Conservation (phyloP, 2,888 invertebrate species). For the Andrena praecox region DNA sequence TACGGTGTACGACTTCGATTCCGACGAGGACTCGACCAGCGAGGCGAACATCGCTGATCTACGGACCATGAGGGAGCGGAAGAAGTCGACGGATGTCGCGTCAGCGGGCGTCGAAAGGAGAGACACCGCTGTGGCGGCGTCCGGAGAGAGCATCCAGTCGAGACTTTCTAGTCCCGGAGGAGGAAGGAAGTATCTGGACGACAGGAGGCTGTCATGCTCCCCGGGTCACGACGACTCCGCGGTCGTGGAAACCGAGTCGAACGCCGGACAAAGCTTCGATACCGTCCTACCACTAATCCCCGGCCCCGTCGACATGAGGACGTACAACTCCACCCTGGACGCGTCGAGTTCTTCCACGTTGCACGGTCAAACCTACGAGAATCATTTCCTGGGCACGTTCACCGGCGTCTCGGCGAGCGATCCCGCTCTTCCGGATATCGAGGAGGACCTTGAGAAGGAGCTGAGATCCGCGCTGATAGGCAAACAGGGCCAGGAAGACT, state of each 20-base stretch:
- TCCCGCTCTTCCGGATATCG: slow-evolving; percentile 90
- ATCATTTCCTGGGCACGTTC: slow-evolving; percentile 89
- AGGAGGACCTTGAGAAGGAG: slow-evolving; percentile 92
- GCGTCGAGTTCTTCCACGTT: slow-evolving; percentile 86
- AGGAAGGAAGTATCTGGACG: slow-evolving; percentile 74
- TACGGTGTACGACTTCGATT: slow-evolving; percentile 94
- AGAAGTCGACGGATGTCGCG: slow-evolving; percentile 85
- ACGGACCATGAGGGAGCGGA: slow-evolving; percentile 91
- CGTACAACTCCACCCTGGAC: slow-evolving; percentile 90
- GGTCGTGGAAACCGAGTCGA: slow-evolving; percentile 70
- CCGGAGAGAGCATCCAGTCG: slow-evolving; percentile 66
- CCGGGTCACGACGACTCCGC: slow-evolving; percentile 68
- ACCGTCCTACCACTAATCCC: slow-evolving; percentile 92
- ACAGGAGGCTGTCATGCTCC: slow-evolving; percentile 78
- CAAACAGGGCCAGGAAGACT: slow-evolving; percentile 60
- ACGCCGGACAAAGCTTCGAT: slow-evolving; percentile 85
- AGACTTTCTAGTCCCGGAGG: slow-evolving; percentile 71
- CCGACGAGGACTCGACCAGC: slow-evolving; percentile 92
- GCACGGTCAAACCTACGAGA: slow-evolving; percentile 88
- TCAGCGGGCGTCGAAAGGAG: slow-evolving; percentile 52
- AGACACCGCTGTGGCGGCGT: slow-evolving; percentile 68
- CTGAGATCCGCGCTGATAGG: slow-evolving; percentile 89
- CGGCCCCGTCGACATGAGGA: slow-evolving; percentile 96
- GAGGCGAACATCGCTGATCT: slow-evolving; percentile 91
- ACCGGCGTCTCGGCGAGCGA: slow-evolving; percentile 90